phyloP scores from a whole-genome alignment of 2,888 invertebrate species.

The Hyposoter dolosus region DNA sequence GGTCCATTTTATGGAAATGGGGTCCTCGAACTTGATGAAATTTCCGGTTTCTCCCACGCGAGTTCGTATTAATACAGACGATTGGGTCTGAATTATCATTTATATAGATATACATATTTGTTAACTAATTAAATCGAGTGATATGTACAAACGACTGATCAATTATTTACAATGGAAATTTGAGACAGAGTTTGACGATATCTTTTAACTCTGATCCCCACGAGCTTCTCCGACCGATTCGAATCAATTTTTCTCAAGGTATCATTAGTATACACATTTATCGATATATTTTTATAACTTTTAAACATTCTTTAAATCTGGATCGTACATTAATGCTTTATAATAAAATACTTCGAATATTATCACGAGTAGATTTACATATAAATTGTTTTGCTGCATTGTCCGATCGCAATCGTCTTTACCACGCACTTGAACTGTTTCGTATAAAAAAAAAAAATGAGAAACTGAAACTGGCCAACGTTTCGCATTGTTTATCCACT shows the following conservation, averaged over 20 bases:
- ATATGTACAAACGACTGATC: conserved; percentile 71
- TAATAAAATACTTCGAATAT: conserved; percentile 64
- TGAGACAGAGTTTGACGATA: conserved; percentile 12
- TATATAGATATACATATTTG: background rate
- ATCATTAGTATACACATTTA: conserved; percentile 44
- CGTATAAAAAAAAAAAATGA: conserved; percentile 30
- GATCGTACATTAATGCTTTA: conserved; percentile 33
- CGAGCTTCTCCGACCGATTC: background rate
- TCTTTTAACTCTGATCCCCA: conserved; percentile 1
- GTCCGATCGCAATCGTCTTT: conserved; percentile 27
- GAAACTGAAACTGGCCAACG: background rate
- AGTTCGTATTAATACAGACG: conserved; percentile 2
- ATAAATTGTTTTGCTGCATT: conserved; percentile 9
- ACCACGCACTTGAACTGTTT: background rate
- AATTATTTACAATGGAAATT: conserved; percentile 67
- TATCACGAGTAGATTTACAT: conserved; percentile 29
- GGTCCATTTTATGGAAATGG: background rate
- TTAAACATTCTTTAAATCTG: conserved; percentile 31
- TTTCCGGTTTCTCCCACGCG: background rate
- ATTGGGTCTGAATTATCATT: background rate
- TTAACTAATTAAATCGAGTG: conserved; percentile 67
- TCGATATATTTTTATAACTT: conserved; percentile 47
- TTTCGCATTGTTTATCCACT: background rate
- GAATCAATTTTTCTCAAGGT: background rate
- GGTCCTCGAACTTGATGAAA: background rate